phyloP scores from a whole-genome alignment of 2,888 invertebrate genomes.

The Drosophila infuscata region DNA sequence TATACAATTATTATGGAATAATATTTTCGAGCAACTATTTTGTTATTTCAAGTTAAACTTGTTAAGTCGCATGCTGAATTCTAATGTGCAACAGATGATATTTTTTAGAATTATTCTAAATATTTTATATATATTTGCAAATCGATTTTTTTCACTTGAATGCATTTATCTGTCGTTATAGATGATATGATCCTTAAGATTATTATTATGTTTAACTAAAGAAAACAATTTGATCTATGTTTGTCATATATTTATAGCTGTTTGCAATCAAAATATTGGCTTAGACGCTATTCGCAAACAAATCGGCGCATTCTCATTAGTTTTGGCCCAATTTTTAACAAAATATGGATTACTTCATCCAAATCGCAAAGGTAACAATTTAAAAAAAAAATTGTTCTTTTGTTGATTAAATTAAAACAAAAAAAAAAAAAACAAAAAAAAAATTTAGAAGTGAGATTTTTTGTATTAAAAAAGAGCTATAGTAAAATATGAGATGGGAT shows the following conservation, averaged over 20 bases:
- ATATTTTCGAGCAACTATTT: not conserved
- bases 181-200: not conserved
- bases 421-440: too few species aligned
- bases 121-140: not conserved
- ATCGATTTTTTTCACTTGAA: rapidly evolving
- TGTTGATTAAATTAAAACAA: too few species aligned
- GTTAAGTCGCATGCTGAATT: not conserved
- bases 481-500: not conserved
- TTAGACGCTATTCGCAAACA: constrained; percentile 11
- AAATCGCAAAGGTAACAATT: constrained; percentile 8
- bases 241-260: constrained; percentile 9
- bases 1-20: not conserved
- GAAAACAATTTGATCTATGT: not conserved
- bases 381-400: not conserved
- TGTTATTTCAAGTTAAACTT: not conserved
- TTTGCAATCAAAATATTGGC: constrained; percentile 13
- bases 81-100: not conserved
- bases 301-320: constrained; percentile 13
- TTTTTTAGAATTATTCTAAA: too few species aligned
- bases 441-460: not conserved
- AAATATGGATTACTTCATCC: constrained; percentile 3
- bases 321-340: constrained; percentile 5
- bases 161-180: constrained; percentile 2
- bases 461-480: not conserved
- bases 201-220: not conserved